Evolutionary conservation across 2,797 vertebrate genomes (phyloP).

Genomic region (Poecilia gillii): DNA sequence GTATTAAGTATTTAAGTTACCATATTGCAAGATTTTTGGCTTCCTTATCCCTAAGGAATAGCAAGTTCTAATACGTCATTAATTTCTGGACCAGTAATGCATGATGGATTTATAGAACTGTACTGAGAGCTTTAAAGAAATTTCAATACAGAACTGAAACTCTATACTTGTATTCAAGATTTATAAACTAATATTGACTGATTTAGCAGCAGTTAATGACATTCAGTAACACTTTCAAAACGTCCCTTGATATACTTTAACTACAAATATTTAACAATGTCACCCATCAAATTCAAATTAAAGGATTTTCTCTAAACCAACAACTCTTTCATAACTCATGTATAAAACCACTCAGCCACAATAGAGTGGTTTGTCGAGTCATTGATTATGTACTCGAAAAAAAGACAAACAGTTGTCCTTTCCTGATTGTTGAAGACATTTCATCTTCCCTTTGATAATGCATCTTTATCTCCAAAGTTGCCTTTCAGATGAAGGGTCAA

Average conservation of each 20-base stretch:
- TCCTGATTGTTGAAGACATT: background rate
- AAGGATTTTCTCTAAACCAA: background rate
- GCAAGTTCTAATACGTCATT: background rate
- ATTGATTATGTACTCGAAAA: background rate
- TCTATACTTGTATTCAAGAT: background rate
- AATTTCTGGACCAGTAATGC: background rate
- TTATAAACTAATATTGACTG: background rate
- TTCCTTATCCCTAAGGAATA: background rate
- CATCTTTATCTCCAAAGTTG: background rate
- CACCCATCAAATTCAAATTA: background rate
- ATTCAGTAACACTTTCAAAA: background rate
- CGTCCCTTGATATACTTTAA: background rate
- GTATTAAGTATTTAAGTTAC: background rate
- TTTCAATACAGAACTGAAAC: background rate
- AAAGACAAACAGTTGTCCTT: background rate
- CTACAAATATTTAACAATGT: background rate
- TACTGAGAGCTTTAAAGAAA: background rate
- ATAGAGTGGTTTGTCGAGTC: background rate
- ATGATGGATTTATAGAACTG: background rate
- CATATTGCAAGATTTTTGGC: background rate
- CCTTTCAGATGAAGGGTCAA: background rate
- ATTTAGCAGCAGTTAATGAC: background rate
- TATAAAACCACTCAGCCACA: background rate
- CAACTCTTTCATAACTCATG: background rate
- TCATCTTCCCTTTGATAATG: background rate